Evolutionary conservation across 2,888 invertebrate genomes (phyloP), one percentile per base, ranked within the genome.

Genomic region (Drosophila niveifrons): DNA sequence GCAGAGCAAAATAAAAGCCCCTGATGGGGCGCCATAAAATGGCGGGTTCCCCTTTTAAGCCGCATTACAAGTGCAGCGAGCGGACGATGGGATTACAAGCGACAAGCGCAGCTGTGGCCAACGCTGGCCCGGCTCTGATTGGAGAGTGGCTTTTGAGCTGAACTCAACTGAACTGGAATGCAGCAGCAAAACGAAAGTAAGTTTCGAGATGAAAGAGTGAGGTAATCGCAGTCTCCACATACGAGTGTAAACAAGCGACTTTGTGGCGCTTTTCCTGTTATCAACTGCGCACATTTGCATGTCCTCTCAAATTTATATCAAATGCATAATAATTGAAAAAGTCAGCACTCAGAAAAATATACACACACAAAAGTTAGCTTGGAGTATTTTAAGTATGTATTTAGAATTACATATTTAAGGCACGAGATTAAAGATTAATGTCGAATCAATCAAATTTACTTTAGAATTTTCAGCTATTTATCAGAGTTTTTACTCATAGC

Each of bases 1-100:
- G 56, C 48, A 46, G 23, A 43, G 34, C 62, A 29, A 46, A 70
- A 50, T 36, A 58, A 39, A 43, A 63, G 34, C 43, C 39, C 47
- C 48, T 23, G 52, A 41, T 62, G 72, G 77, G 63, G 34, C 51
- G 62, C 72, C 48, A 82, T 75, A 69, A 79, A 78, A 72, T 71
- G 53, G 68, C 23, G 23, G 23, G 58, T 61, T 59, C 62, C 62
- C 23, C 69, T 67, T 67, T 85, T 83, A 83, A 83, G 88, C 83
- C 86, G 83, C 88, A 83, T 83, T 83, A 83, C 82, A 83, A 83
- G 88, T 82, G 86, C 82, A 85, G 80, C 58, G 41, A 64, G 48
- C 63, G 69, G 79, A 61, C 62, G 65, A 43, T 56, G 65, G 88
- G 88, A 88, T 83, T 83, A 83, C 83, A 80, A 74, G 75, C 80